Percentiles rank a stretch among this genome's conserved stretches.
phyloP scores from a whole-genome alignment of 1,140 invertebrate species.

The Babylonia areolata region DNA sequence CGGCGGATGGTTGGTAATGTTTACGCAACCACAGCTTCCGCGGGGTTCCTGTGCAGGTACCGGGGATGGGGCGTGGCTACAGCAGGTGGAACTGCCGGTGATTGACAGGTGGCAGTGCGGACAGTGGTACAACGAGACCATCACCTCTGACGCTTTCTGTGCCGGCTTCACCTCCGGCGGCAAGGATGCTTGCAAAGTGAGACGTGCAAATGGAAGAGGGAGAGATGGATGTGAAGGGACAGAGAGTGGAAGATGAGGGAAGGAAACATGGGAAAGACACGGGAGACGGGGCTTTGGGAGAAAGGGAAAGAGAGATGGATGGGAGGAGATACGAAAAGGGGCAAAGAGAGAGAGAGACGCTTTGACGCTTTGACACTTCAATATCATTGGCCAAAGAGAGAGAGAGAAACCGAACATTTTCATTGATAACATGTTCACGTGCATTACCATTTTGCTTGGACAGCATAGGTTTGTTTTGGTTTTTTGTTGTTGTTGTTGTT shows the following conservation, averaged over 20 bases:
- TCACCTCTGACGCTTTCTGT: constrained; percentile 86
- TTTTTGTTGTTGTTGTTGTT: too few relatives aligned
- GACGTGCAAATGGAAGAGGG: constrained; percentile 35
- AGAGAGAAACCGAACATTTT: too few relatives aligned
- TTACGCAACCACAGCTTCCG: too few relatives aligned
- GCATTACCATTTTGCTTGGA: too few relatives aligned
- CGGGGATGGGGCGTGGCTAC: constrained; percentile 58
- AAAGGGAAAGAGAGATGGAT: neutral
- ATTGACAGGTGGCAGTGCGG: constrained; percentile 67
- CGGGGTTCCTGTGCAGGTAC: constrained; percentile 63
- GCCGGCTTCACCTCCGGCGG: constrained; percentile 94
- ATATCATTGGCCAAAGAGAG: too few relatives aligned
- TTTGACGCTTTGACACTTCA: too few relatives aligned
- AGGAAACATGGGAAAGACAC: too few relatives aligned
- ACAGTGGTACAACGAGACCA: constrained; percentile 53
- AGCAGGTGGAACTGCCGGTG: constrained; percentile 77
- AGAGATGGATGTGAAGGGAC: neutral
- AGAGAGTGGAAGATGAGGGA: too few relatives aligned
- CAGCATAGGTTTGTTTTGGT: too few relatives aligned
- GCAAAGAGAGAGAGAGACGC: neutral
- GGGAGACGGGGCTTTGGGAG: too few relatives aligned
- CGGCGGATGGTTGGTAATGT: too few relatives aligned
- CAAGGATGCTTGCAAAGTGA: constrained; percentile 88
- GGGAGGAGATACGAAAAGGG: neutral
- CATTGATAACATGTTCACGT: too few relatives aligned